Evolutionary conservation across 2,113 vertebrate genomes (phyloP).

Genomic region (Centrocercus urophasianus): DNA sequence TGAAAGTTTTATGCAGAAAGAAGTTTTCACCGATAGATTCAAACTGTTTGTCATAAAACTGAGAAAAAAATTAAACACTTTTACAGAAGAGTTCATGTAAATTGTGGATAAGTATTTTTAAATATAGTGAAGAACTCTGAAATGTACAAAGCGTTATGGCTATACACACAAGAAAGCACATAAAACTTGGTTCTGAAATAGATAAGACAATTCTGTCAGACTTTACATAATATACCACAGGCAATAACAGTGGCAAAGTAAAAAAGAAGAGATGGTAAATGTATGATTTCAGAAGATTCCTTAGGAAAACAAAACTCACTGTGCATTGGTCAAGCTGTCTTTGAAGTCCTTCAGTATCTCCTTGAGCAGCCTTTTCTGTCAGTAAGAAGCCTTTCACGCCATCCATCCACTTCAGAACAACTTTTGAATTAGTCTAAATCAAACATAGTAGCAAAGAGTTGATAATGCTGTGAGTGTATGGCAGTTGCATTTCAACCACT

Average conservation of each 20-base stretch:
- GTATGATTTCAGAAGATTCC: background rate
- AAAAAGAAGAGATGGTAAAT: background rate
- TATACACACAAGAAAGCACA: background rate
- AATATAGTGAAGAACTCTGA: background rate
- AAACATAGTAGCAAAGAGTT: slow-evolving; percentile 13
- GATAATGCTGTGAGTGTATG: background rate
- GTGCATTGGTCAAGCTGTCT: slow-evolving; percentile 89
- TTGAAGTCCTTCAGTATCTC: slow-evolving; percentile 79
- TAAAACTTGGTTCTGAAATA: background rate
- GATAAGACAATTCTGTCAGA: background rate
- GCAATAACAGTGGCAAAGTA: slow-evolving; percentile 3
- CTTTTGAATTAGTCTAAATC: slow-evolving; percentile 81
- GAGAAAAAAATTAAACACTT: background rate
- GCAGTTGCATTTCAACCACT: background rate
- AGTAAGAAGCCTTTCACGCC: slow-evolving; percentile 86
- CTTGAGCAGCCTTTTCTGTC: slow-evolving; percentile 78
- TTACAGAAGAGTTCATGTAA: background rate
- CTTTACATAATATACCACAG: background rate
- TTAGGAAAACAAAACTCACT: slow-evolving; percentile 76
- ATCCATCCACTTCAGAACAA: slow-evolving; percentile 87
- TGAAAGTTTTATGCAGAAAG: background rate
- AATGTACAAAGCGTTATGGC: background rate
- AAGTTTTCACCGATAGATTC: background rate
- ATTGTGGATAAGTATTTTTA: background rate
- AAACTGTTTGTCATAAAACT: background rate